Percentiles rank a stretch among this genome's conserved stretches.
Evolutionary conservation across 2,888 invertebrate species (phyloP).

Genomic region (Heliconius aoede): DNA sequence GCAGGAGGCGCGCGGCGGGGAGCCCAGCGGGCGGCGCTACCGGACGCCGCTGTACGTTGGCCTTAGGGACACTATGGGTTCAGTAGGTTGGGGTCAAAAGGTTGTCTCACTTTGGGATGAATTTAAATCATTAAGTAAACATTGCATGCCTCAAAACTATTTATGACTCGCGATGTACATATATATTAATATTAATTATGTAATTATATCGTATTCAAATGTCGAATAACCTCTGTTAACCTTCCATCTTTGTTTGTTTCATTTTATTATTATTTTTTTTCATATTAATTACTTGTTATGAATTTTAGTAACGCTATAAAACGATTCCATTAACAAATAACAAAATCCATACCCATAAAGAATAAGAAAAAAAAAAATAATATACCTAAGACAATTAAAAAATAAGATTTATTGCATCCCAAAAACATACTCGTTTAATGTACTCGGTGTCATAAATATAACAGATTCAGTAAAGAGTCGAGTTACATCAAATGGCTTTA

Average conservation of each 20-base stretch:
- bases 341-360: conserved; percentile 1
- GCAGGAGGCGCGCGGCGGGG: conserved; percentile 72
- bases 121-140: background rate
- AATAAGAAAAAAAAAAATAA: conserved; percentile 1
- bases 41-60: conserved; percentile 51
- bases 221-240: conserved; percentile 6
- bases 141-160: background rate
- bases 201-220: conserved; percentile 26
- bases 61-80: conserved; percentile 42
- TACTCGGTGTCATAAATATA: conserved; percentile 65
- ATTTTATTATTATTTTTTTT: background rate
- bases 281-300: conserved; percentile 8
- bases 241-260: background rate
- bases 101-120: background rate
- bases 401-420: conserved; percentile 44
- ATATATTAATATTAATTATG: conserved; percentile 27
- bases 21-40: conserved; percentile 78
- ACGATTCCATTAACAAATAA: conserved; percentile 9
- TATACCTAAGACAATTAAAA: conserved; percentile 40
- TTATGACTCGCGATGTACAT: background rate
- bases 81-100: conserved; percentile 5
- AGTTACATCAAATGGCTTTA: conserved; percentile 77
- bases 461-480: conserved; percentile 68
- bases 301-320: conserved; percentile 15
- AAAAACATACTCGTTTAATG: conserved; percentile 49